Evolutionary conservation across 2,113 vertebrate species (phyloP).

Genomic region (Rostratula benghalensis): DNA sequence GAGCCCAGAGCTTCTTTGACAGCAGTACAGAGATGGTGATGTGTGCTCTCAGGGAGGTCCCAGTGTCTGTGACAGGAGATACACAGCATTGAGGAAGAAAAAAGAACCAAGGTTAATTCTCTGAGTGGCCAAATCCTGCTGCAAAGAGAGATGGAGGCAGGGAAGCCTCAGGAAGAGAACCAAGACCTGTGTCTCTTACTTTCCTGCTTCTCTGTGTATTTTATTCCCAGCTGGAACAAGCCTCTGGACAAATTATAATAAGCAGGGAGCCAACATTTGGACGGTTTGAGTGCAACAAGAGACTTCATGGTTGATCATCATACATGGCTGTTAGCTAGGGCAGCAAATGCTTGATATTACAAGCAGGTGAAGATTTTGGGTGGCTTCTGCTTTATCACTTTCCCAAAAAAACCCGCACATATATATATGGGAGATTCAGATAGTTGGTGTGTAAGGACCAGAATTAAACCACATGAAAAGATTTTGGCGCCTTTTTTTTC

Average conservation of each 20-base stretch:
- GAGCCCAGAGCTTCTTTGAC: neutral
- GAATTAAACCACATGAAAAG: neutral
- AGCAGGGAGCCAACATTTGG: neutral
- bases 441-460: neutral
- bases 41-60: neutral
- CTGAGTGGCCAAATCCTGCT: neutral
- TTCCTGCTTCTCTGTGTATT: neutral
- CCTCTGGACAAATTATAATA: neutral
- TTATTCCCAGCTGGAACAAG: neutral
- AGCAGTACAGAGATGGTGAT: neutral
- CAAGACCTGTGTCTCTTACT: neutral
- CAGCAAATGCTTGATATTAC: neutral
- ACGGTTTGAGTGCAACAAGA: neutral
- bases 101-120: neutral
- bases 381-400: neutral
- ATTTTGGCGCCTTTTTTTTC: too few species aligned
- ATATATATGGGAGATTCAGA: neutral
- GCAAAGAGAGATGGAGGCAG: neutral
- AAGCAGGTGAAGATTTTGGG: neutral
- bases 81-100: neutral
- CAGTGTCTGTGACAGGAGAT: neutral
- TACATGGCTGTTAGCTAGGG: neutral
- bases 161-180: neutral
- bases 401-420: neutral
- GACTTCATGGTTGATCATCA: neutral